Percentiles rank a stretch among this genome's conserved stretches.
Evolutionary conservation across 2,888 invertebrate species (phyloP).

Genomic region (Thumatha senex): DNA sequence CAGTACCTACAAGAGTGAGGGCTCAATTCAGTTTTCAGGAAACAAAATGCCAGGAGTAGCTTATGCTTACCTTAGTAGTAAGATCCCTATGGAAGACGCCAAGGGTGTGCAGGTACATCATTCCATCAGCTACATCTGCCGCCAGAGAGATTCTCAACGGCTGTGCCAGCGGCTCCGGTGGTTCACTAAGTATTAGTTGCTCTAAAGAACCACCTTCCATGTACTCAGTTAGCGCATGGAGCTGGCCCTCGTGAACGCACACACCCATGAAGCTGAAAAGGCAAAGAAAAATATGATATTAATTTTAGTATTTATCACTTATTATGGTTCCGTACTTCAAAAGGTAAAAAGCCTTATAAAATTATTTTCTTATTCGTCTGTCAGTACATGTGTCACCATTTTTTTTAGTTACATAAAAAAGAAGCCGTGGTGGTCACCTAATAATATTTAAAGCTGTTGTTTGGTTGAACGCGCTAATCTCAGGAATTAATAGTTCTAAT

Average conservation of each 20-base stretch:
- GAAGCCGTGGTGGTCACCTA: no score
- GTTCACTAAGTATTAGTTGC: conserved; percentile 91
- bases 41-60: not conserved
- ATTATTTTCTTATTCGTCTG: no score
- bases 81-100: conserved; percentile 98
- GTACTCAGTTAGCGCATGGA: conserved; percentile 97
- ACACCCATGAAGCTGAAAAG: conserved; percentile 94
- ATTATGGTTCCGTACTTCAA: not conserved
- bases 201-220: conserved; percentile 97
- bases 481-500: no score
- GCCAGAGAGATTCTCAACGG: conserved; percentile 91
- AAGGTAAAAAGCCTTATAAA: no score
- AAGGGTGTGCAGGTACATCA: conserved; percentile 96
- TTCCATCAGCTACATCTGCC: conserved; percentile 94
- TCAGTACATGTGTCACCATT: no score
- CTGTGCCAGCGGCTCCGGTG: conserved; percentile 89
- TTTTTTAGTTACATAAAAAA: no score
- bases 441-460: no score
- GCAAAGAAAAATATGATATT: not conserved
- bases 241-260: conserved; percentile 97
- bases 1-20: no score
- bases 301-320: not conserved
- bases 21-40: no score
- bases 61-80: conserved; percentile 92
- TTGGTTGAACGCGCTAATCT: no score